Percentiles rank a stretch among this genome's conserved stretches.
Evolutionary conservation across 2,113 vertebrate genomes (phyloP).

Genomic region (Eulemur macaco): DNA sequence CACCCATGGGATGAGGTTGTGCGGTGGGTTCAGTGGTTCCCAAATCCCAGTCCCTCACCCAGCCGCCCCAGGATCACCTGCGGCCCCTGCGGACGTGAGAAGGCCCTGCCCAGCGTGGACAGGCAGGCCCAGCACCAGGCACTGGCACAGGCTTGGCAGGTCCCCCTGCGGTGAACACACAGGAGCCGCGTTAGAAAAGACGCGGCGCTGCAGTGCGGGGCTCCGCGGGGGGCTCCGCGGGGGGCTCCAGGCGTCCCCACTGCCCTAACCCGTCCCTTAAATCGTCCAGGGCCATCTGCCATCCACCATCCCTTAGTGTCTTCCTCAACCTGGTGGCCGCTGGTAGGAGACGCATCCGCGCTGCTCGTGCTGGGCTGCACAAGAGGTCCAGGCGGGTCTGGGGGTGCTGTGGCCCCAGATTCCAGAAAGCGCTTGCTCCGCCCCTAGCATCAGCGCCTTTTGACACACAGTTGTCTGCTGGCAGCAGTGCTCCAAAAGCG

Average conservation of each 20-base stretch:
- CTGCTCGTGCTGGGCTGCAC: fast-evolving
- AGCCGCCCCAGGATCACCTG: not conserved
- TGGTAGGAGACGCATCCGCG: not conserved
- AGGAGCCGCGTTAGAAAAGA: not conserved
- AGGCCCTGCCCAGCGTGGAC: not conserved
- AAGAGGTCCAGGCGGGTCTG: fast-evolving
- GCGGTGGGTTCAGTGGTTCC: fast-evolving
- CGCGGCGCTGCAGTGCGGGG: fast-evolving
- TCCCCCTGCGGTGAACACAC: fast-evolving
- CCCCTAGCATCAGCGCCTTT: not conserved
- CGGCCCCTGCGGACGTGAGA: not conserved
- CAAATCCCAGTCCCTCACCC: fast-evolving
- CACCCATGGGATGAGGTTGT: fast-evolving
- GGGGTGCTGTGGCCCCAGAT: fast-evolving
- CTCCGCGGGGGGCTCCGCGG: too few relatives aligned
- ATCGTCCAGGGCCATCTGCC: not conserved
- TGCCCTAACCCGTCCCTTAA: fast-evolving
- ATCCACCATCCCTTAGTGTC: too few relatives aligned
- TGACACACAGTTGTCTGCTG: fast-evolving
- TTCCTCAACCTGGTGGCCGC: fast-evolving
- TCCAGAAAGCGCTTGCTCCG: fast-evolving
- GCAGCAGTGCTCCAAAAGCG: fast-evolving
- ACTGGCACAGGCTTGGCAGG: not conserved
- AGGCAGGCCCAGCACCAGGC: fast-evolving
- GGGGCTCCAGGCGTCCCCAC: not conserved